Base-by-base conservation (phyloP, 2,888 invertebrate genomes). In the Orthosia gracilis region DNA sequence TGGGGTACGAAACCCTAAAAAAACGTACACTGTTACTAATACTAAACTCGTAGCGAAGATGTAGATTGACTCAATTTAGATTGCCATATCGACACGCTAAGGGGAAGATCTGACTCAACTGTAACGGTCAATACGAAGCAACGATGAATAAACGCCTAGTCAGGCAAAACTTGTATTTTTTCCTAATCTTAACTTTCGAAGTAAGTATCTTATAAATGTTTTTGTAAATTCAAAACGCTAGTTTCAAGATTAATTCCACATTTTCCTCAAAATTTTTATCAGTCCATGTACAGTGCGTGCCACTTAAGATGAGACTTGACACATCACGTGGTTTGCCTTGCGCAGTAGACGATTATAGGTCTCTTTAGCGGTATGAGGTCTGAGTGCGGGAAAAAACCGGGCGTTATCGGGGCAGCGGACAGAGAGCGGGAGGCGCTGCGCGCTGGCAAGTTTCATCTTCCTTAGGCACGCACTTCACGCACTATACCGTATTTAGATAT, bases 261-360 rank as follows among this genome's bases (percentile, higher is more conserved):
- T 77, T 52, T 67, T 77, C 17, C 17, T 21, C 4, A 47, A 21
- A 58, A 47, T 3, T 61, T 13, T 65, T 50, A 64, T 40, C 18
- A 9, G 17, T 15, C 12, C 15, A 9, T 40, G 7, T 40, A 7
- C 40, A 40, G 40, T 40, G 40, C 40, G 40, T 40, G 7, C 40
- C 9, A 9, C 40, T 7, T 9, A 40, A 9, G 7, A 40, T 40
- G 40, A 40, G 9, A 5, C 7, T 31, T 31, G 31, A 31, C 7
- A 31, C 7, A 40, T 9, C 40, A 40, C 40, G 40, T 40, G 9
- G 40, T 40, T 40, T 40, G 40, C 0, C 40, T 40, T 40, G 40
- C 9, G 40, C 40, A 9, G 40, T 40, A 40, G 40, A 40, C 9
- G 40, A 40, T 40, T 40, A 9, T 9, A 40, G 40, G 40, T 40